These are phyloP conservation scores for Oryzias celebensis DNA, from an alignment of 2,113 vertebrate genomes.

Conservation along the genomic window DNA sequence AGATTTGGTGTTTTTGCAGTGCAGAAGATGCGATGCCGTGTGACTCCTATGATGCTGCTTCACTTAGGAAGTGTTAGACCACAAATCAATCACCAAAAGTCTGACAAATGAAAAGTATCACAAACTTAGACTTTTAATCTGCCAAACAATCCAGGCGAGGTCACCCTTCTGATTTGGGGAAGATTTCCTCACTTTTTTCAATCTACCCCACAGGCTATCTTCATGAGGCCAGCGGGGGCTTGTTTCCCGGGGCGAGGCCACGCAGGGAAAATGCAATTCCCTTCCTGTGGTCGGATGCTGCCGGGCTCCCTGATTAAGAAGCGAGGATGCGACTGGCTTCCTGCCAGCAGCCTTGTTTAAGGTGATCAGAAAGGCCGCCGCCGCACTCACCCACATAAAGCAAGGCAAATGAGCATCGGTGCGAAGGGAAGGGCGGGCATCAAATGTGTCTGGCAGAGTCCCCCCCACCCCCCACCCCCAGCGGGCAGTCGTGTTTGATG, in stretches of 20 bases:
- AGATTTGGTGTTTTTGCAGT: constrained; percentile 13
- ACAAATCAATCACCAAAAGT: constrained; percentile 62
- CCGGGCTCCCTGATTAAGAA: no score
- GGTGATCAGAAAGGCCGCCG: constrained; percentile 49
- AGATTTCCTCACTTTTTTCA: constrained; percentile 71
- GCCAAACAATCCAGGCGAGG: constrained; percentile 68
- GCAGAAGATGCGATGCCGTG: constrained; percentile 22
- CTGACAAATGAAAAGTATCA: constrained; percentile 78
- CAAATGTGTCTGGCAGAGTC: constrained; percentile 31
- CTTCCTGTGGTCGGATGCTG: constrained; percentile 38
- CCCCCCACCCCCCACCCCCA: constrained; percentile 28
- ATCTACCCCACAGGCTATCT: constrained; percentile 63
- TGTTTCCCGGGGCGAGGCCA: constrained; percentile 47
- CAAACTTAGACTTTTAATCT: constrained; percentile 78
- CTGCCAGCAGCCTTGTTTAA: constrained; percentile 46
- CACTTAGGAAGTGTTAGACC: constrained; percentile 60
- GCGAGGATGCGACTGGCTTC: constrained; percentile 37
- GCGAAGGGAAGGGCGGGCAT: constrained; percentile 37
- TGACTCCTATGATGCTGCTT: constrained; percentile 31
- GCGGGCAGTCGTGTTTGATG: constrained; percentile 39
- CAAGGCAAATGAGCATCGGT: constrained; percentile 61
- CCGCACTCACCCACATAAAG: constrained; percentile 44
- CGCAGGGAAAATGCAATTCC: constrained; percentile 72
- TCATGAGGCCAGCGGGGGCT: constrained; percentile 55
- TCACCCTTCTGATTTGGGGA: constrained; percentile 68